A percentile compares a stretch with the other conserved stretches of the same genome.
These are phyloP conservation scores for Nomada ruficornis DNA, from an alignment of 2,888 invertebrate species.

Conservation along the genomic window DNA sequence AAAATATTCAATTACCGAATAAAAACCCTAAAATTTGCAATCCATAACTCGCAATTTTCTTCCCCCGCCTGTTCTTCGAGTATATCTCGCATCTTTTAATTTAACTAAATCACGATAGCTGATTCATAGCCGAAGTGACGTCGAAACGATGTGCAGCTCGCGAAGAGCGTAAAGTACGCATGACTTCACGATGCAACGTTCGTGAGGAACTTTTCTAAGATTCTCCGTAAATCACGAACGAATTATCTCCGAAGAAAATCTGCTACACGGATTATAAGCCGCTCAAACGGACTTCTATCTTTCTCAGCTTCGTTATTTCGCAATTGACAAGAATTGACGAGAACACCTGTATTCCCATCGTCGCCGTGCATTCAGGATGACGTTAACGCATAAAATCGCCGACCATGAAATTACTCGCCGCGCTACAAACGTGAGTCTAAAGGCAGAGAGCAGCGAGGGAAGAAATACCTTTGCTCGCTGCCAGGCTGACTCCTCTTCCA, in stretches of 20 bases:
- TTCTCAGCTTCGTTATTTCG: conserved; percentile 56
- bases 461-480: conserved; percentile 3
- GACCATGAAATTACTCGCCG: conserved; percentile 67
- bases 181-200: neutral
- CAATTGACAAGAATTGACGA: conserved; percentile 62
- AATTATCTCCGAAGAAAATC: conserved; percentile 36
- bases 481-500: neutral
- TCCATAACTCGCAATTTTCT: too few relatives aligned
- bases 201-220: conserved; percentile 13
- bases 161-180: neutral
- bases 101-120: too few relatives aligned
- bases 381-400: conserved; percentile 58
- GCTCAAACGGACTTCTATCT: conserved; percentile 14
- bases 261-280: conserved; percentile 15
- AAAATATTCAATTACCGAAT: too few relatives aligned
- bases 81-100: too few relatives aligned
- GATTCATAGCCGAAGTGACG: too few relatives aligned
- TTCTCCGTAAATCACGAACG: conserved; percentile 18
- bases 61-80: too few relatives aligned
- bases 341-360: conserved; percentile 60
- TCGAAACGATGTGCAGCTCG: neutral
- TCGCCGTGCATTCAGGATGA: conserved; percentile 17
- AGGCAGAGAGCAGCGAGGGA: conserved; percentile 26
- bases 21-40: too few relatives aligned
- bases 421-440: conserved; percentile 26